Conservation (phyloP, 2,888 invertebrate genomes). For the Matsumyia berberina region DNA sequence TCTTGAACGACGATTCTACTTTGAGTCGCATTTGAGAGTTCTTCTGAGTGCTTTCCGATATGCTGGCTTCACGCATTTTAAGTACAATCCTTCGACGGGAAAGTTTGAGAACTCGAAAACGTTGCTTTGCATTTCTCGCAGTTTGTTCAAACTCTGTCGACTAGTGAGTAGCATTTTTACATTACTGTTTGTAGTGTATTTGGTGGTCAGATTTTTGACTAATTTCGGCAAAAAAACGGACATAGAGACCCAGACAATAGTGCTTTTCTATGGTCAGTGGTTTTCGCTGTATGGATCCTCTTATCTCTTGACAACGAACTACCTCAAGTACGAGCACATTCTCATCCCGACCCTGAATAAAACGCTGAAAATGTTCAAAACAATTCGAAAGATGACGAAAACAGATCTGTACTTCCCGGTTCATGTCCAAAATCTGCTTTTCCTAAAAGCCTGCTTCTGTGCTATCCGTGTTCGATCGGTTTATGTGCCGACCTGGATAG, state of each 20-base stretch:
- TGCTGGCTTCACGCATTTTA: neutral
- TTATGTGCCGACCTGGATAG: neutral
- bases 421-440: neutral
- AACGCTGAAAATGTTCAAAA: neutral
- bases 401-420: neutral
- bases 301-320: neutral
- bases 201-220: too few relatives aligned
- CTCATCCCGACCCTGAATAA: neutral
- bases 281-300: neutral
- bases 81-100: neutral
- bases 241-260: too few relatives aligned
- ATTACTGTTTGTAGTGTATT: too few relatives aligned
- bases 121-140: neutral
- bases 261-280: neutral
- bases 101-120: neutral
- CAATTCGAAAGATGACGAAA: neutral
- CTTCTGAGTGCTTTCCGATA: neutral
- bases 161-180: neutral
- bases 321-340: neutral
- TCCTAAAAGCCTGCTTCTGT: neutral
- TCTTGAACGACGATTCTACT: too few relatives aligned
- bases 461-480: neutral
- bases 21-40: neutral
- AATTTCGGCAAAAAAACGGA: too few relatives aligned
- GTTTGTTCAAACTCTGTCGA: neutral